Conservation (phyloP, 2,113 vertebrate species). For the Bubo scandiacus region DNA sequence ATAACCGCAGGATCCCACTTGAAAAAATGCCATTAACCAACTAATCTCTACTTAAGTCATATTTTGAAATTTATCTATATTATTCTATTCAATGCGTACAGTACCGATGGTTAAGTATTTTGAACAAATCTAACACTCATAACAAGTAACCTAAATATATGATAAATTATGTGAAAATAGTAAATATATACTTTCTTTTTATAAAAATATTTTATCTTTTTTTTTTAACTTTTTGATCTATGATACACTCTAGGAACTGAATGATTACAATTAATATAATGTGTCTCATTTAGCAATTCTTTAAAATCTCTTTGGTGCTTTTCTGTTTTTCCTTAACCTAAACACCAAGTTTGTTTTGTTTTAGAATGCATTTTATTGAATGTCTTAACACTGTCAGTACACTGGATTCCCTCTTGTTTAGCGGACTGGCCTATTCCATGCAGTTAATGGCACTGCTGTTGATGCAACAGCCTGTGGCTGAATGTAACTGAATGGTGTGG, state of each 20-base stretch:
- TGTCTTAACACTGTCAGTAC: background rate
- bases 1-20: background rate
- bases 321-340: background rate
- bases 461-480: background rate
- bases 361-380: background rate
- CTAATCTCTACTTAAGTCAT: background rate
- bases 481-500: background rate
- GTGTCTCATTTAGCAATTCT: background rate
- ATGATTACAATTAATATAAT: too few relatives aligned
- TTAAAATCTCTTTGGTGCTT: background rate
- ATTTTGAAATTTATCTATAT: background rate
- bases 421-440: background rate
- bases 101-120: background rate
- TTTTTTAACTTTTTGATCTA: background rate
- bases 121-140: background rate
- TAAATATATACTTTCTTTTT: background rate
- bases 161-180: background rate
- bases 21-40: background rate
- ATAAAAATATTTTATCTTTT: background rate
- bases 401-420: background rate
- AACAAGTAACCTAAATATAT: background rate
- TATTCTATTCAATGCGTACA: background rate
- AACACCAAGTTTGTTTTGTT: background rate
- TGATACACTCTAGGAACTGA: background rate
- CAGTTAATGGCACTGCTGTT: background rate